Conservation (phyloP, 2,888 invertebrate species). For the Leptinotarsa tumamoca region DNA sequence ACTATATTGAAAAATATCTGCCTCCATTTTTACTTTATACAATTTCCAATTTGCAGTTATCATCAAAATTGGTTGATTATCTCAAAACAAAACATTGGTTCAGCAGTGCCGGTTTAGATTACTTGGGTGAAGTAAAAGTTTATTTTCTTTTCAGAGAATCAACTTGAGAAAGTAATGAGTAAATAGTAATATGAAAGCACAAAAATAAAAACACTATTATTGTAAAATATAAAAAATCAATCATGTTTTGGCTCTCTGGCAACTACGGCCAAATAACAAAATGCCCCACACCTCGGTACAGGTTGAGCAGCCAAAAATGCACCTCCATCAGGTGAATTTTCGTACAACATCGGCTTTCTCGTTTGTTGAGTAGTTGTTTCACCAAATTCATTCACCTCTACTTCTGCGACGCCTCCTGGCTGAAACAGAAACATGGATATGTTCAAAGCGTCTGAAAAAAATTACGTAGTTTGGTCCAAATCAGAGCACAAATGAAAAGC, state of each 20-base stretch:
- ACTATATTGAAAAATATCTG: no score
- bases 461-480: no score
- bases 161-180: not conserved
- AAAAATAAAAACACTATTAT: not conserved
- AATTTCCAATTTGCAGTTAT: no score
- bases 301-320: conserved; percentile 71
- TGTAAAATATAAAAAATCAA: conserved; percentile 27
- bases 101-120: no score
- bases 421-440: conserved; percentile 45
- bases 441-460: no score
- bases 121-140: not conserved
- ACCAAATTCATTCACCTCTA: conserved; percentile 47
- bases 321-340: conserved; percentile 71
- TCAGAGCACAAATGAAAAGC: no score
- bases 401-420: conserved; percentile 61
- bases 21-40: no score
- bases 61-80: no score
- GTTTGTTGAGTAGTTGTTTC: conserved; percentile 37
- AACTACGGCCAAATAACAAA: conserved; percentile 71
- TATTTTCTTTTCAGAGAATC: not conserved
- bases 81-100: no score
- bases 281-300: conserved; percentile 71
- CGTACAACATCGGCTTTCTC: conserved; percentile 66
- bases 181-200: not conserved
- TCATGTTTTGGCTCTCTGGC: conserved; percentile 53